Percentiles rank a stretch among this genome's conserved stretches.
Conservation (phyloP, 2,888 invertebrate species). For the Tetragonisca angustula region DNA sequence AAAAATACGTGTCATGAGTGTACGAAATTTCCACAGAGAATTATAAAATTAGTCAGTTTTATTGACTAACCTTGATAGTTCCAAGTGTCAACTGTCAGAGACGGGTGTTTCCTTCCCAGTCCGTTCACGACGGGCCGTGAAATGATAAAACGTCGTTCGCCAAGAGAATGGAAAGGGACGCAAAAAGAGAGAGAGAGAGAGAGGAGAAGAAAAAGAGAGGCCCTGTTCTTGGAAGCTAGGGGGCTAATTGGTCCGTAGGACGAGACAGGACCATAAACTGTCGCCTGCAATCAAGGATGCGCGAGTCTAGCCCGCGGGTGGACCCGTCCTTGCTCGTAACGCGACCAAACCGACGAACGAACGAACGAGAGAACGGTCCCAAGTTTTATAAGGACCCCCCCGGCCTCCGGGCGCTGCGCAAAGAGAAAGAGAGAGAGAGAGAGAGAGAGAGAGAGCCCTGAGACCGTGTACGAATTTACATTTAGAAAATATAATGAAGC, state of each 20-base stretch:
- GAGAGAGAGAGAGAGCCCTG: constrained; percentile 55
- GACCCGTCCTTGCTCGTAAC: constrained; percentile 42
- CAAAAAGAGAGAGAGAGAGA: not conserved
- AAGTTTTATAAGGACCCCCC: constrained; percentile 80
- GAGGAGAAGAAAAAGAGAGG: constrained; percentile 38
- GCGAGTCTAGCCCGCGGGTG: constrained; percentile 78
- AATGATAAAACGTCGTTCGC: constrained; percentile 66
- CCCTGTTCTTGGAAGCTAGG: constrained; percentile 80
- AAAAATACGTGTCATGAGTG: no score
- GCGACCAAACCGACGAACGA: constrained; percentile 28
- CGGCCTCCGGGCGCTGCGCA: constrained; percentile 71
- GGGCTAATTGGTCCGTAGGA: constrained; percentile 82
- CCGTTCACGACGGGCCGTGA: constrained; percentile 58
- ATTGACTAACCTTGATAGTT: no score
- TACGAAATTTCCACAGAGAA: no score
- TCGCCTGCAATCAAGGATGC: constrained; percentile 82
- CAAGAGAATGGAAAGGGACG: constrained; percentile 1
- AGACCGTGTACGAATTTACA: constrained; percentile 83
- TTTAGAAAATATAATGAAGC: constrained; percentile 84
- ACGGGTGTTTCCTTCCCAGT: not conserved
- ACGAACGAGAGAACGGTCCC: constrained; percentile 61
- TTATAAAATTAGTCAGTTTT: no score
- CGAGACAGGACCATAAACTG: constrained; percentile 82
- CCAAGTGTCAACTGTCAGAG: no score
- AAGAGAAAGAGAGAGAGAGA: no score